Percentiles rank a stretch among this genome's conserved stretches.
phyloP scores from a whole-genome alignment of 2,888 invertebrate genomes.

The Acrobasis suavella region DNA sequence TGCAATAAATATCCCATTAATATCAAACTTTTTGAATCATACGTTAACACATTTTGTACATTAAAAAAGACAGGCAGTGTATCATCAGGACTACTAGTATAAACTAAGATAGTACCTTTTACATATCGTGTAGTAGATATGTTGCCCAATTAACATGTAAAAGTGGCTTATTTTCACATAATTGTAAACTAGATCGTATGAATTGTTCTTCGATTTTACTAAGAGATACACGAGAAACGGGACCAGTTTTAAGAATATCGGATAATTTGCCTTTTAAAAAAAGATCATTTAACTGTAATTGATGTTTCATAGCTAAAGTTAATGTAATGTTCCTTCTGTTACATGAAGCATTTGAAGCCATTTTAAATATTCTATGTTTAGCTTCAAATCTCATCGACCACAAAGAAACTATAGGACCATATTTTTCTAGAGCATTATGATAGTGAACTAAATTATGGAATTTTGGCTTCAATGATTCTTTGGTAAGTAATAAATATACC shows the following conservation, averaged over 20 bases:
- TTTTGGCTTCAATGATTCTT: slow-evolving; percentile 27
- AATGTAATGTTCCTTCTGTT: slow-evolving; percentile 25
- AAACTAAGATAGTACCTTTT: not conserved
- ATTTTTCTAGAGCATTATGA: slow-evolving; percentile 23
- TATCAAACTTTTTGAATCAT: no score
- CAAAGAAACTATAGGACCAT: slow-evolving; percentile 25
- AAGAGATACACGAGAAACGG: not conserved
- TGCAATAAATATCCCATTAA: no score
- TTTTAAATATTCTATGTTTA: slow-evolving; percentile 30
- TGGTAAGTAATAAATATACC: slow-evolving; percentile 17
- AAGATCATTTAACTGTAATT: slow-evolving; percentile 14
- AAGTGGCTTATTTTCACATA: not conserved
- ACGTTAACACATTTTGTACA: not conserved
- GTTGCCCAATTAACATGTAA: not conserved
- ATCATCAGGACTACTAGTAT: not conserved
- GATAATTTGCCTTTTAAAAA: not conserved
- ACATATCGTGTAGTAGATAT: not conserved
- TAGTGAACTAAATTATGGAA: slow-evolving; percentile 30
- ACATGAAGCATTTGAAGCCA: slow-evolving; percentile 24
- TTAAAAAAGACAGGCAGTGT: not conserved
- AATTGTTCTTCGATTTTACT: not conserved
- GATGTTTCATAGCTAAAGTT: slow-evolving; percentile 26
- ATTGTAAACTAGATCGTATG: not conserved
- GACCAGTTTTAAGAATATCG: not conserved
- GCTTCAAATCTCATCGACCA: slow-evolving; percentile 31